These are phyloP conservation scores for Peucedramus taeniatus DNA, from an alignment of 2,113 vertebrate species.

Conservation along the genomic window DNA sequence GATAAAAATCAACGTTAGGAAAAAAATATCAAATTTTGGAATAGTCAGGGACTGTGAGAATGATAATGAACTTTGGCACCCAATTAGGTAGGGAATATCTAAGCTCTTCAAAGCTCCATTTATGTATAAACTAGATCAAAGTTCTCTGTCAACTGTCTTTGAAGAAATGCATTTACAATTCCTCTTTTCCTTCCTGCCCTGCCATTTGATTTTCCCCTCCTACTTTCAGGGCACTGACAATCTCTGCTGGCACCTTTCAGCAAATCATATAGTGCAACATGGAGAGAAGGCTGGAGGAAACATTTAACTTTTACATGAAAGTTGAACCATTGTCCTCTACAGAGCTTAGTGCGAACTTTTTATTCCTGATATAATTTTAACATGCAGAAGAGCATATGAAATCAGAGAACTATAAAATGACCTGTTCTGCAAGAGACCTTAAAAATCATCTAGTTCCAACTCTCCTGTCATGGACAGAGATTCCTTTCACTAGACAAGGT, in stretches of 20 bases:
- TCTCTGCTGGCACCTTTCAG: not conserved
- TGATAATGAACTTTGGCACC: slow-evolving; percentile 40
- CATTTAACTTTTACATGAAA: not conserved
- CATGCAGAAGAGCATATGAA: not conserved
- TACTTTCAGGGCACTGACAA: slow-evolving; percentile 24
- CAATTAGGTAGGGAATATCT: slow-evolving; percentile 36
- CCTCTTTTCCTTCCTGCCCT: not conserved
- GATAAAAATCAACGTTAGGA: slow-evolving; percentile 16
- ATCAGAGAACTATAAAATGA: not conserved
- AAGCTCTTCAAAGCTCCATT: slow-evolving; percentile 44
- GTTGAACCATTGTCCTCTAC: not conserved
- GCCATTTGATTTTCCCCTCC: not conserved
- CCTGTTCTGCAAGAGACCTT: not conserved
- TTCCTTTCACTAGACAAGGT: not conserved
- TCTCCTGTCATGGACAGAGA: accelerated
- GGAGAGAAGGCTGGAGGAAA: not conserved
- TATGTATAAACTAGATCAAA: slow-evolving; percentile 44
- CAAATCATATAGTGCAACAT: not conserved
- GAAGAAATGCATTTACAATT: slow-evolving; percentile 1
- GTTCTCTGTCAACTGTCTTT: slow-evolving; percentile 42
- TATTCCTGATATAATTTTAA: not conserved
- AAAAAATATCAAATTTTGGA: not conserved
- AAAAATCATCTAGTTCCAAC: not conserved
- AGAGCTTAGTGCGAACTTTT: not conserved
- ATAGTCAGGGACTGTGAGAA: not conserved